Percentiles rank a stretch among this genome's conserved stretches.
These are phyloP conservation scores for Epirrita christyi DNA, from an alignment of 2,888 invertebrate species.

Conservation along the genomic window DNA sequence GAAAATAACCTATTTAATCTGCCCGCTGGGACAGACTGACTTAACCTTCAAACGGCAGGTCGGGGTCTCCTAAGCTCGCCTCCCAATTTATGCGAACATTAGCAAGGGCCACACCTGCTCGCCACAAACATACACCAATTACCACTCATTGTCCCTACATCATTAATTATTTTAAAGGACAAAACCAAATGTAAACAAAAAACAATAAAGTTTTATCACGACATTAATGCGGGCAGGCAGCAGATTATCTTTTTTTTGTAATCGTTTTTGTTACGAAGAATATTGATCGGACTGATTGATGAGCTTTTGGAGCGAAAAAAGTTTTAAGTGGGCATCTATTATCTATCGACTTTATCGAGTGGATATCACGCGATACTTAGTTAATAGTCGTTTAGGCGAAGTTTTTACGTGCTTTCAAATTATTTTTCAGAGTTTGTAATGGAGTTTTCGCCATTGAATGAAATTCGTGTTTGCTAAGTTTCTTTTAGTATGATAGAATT, in stretches of 20 bases:
- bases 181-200: constrained; percentile 43
- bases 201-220: constrained; percentile 54
- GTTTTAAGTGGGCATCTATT: constrained; percentile 33
- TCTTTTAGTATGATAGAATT: neutral
- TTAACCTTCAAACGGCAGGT: constrained; percentile 24
- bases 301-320: constrained; percentile 31
- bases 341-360: constrained; percentile 24
- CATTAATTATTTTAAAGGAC: constrained; percentile 36
- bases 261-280: constrained; percentile 24
- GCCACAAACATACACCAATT: constrained; percentile 30
- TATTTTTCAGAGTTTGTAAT: constrained; percentile 13
- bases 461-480: neutral
- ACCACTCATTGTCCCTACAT: constrained; percentile 34
- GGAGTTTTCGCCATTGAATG: neutral
- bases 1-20: constrained; percentile 1
- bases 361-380: constrained; percentile 28
- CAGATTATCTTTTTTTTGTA: constrained; percentile 6
- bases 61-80: constrained; percentile 17
- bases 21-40: constrained; percentile 2
- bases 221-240: constrained; percentile 25
- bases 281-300: constrained; percentile 30
- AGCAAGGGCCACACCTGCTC: constrained; percentile 31
- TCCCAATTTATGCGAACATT: constrained; percentile 35
- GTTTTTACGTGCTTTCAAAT: constrained; percentile 17
- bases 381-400: constrained; percentile 22